These are phyloP conservation scores for Oxyura jamaicensis DNA, from an alignment of 2,113 vertebrate species.

Conservation along the genomic window DNA sequence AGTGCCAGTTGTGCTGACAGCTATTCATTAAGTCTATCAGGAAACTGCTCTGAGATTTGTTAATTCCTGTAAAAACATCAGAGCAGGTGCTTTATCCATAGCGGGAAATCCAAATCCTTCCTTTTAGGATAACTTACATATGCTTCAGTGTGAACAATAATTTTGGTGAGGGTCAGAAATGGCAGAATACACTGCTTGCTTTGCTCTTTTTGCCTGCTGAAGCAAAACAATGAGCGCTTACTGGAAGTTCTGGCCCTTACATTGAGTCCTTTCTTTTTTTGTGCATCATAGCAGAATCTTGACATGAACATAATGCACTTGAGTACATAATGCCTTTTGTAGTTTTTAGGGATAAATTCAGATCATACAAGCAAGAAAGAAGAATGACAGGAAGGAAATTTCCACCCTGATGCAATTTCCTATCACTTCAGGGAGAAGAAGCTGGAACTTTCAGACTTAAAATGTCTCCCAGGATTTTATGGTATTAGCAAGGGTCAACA, in stretches of 20 bases:
- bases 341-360: not conserved
- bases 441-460: not conserved
- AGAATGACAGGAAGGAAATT: not conserved
- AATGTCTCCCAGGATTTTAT: not conserved
- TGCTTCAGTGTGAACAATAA: not conserved
- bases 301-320: rapidly evolving
- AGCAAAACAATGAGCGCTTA: not conserved
- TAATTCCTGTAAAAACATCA: conserved; percentile 31
- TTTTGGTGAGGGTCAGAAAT: not conserved
- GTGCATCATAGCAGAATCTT: not conserved
- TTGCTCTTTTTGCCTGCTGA: not conserved
- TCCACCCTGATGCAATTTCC: not conserved
- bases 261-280: not conserved
- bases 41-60: conserved; percentile 39
- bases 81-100: not conserved
- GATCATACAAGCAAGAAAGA: not conserved
- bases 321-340: rapidly evolving
- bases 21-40: conserved; percentile 45
- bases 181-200: not conserved
- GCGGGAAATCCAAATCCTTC: not conserved
- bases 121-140: not conserved
- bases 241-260: rapidly evolving
- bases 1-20: conserved; percentile 49
- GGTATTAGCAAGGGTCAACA: not conserved
- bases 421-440: not conserved